A percentile compares a stretch with the other conserved stretches of the same genome.
These are phyloP conservation scores for Catharus ustulatus DNA, from an alignment of 2,797 vertebrate species.

Conservation along the genomic window DNA sequence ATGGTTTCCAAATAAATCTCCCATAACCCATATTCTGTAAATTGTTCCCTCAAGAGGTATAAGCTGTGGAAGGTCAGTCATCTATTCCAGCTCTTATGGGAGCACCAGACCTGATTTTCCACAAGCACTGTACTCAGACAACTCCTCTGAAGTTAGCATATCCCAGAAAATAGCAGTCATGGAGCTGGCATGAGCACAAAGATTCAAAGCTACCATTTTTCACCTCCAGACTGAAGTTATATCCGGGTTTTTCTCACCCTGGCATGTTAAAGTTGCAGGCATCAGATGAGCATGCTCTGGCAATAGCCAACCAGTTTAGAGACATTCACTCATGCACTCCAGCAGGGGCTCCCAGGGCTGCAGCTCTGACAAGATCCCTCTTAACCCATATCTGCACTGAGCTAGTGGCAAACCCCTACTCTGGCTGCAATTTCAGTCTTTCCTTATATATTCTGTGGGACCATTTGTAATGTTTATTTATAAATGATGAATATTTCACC, in stretches of 20 bases:
- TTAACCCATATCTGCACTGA: not conserved
- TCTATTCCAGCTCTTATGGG: not conserved
- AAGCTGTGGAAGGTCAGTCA: not conserved
- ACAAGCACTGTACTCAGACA: not conserved
- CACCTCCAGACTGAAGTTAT: not conserved
- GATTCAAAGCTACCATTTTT: not conserved
- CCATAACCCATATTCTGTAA: not conserved
- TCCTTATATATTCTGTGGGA: not conserved
- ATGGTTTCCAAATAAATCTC: conserved; percentile 7
- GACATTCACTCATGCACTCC: not conserved
- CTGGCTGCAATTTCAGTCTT: not conserved
- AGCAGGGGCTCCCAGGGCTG: not conserved
- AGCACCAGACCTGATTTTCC: not conserved
- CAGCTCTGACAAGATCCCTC: not conserved
- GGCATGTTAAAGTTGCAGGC: not conserved
- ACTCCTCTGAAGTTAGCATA: not conserved
- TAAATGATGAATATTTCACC: conserved; percentile 12
- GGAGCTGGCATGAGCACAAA: not conserved
- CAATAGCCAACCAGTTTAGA: not conserved
- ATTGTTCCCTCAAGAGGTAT: not conserved
- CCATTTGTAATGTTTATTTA: conserved; percentile 24
- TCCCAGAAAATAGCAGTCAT: not conserved
- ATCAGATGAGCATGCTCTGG: not conserved
- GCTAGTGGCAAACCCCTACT: not conserved
- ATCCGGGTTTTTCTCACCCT: not conserved